Base-by-base conservation (phyloP, 2,888 invertebrate genomes). In the Diplolepis rosae region DNA sequence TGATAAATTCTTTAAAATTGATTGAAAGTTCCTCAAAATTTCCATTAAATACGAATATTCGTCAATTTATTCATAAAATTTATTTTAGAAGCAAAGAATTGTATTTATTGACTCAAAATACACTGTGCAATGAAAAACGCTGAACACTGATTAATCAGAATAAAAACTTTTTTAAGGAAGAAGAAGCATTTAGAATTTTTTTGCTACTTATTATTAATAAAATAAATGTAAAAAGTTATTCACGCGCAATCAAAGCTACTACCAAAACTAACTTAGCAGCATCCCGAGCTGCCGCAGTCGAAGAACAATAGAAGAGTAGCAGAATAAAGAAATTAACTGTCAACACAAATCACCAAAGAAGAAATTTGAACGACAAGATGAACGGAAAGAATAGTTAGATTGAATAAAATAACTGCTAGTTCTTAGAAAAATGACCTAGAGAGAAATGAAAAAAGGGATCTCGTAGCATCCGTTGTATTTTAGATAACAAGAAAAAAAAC, bases 401-500 rank as follows among this genome's bases (percentile, higher is more conserved):
- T 45, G 9, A 45, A 9, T 9, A 7, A 9, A 45, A 45, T 9
- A 5, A 18, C 45, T 45, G 9, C 5, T 45, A 9, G 45, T 18
- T 45, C 15, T 3, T 45, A 22, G 18, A 45, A 18, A 45, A 9
- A 18, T 45, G 45, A 2, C 7, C 9, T 13, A n/a, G 4, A 39
- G 18, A 9, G 6, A 9, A 18, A 35, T 35, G 35, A 7, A 2
- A 45, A 45, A 45, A n/a, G 0, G 18, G 45, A 73, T 73, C 68
- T 56, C 18, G 15, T 32, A 35, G 6, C 30, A 27, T 24, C 35
- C 9, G 27, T 9, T 70, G 4, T 42, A 50, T 67, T 50, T 67
- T 50, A 56, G 68, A 66, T 65, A 42, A 66, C 3, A 51, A 51
- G 54, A n/a, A 54, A 65, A 65, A 61, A 24, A n/a, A 71, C 72